phyloP scores from a whole-genome alignment of 2,113 vertebrate species.

The Xenopus laevis region DNA sequence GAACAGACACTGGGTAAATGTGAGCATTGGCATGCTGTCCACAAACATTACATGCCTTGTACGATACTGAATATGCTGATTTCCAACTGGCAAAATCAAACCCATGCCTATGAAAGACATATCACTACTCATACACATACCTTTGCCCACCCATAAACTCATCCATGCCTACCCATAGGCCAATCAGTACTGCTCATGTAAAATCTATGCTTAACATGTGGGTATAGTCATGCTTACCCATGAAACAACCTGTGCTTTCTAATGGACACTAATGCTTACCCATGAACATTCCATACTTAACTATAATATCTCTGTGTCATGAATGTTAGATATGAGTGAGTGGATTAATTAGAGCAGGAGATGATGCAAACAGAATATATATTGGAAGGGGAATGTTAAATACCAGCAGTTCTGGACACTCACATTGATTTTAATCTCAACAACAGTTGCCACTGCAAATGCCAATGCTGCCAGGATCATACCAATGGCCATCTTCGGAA shows the following conservation, averaged over 20 bases:
- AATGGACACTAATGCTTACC: neutral
- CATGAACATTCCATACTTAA: too few relatives aligned
- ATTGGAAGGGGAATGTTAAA: neutral
- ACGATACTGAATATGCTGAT: neutral
- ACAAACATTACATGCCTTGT: too few relatives aligned
- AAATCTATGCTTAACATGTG: neutral
- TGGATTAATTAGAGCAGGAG: too few relatives aligned
- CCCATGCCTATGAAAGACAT: neutral
- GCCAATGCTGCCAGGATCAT: slow-evolving; percentile 89
- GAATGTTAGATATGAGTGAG: neutral
- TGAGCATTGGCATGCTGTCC: too few relatives aligned
- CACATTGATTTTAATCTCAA: slow-evolving; percentile 88
- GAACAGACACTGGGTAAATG: neutral
- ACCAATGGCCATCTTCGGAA: slow-evolving; percentile 86
- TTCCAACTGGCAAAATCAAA: neutral
- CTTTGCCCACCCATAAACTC: too few relatives aligned
- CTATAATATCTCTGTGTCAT: too few relatives aligned
- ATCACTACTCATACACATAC: too few relatives aligned
- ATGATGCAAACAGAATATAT: neutral
- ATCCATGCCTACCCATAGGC: too few relatives aligned
- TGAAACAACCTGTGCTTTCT: too few relatives aligned
- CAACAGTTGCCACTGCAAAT: slow-evolving; percentile 78
- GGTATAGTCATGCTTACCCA: too few relatives aligned
- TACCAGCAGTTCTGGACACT: slow-evolving; percentile 44
- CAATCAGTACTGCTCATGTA: too few relatives aligned